Conservation (phyloP, 2,888 invertebrate species). For the Epistrophe eligans region DNA sequence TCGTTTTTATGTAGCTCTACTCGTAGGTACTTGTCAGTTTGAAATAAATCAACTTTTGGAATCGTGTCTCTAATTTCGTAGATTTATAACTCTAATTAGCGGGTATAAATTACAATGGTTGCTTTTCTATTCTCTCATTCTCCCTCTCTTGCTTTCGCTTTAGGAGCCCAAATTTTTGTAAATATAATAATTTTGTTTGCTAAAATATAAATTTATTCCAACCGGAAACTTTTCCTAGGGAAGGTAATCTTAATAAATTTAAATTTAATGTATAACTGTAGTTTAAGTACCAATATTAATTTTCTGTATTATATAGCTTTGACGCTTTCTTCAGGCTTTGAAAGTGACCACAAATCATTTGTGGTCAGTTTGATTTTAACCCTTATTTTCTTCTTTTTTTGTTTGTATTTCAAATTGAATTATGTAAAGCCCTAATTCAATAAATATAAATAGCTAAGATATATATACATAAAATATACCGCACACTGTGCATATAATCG, state of each 20-base stretch:
- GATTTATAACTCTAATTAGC: constrained; percentile 64
- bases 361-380: neutral
- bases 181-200: neutral
- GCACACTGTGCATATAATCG: neutral
- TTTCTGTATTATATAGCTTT: neutral
- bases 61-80: constrained; percentile 60
- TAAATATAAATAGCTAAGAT: neutral
- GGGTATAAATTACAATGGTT: constrained; percentile 53
- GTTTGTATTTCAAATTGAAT: neutral
- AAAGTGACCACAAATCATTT: neutral
- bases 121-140: neutral
- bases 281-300: neutral
- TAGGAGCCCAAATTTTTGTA: neutral
- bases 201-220: neutral
- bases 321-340: neutral
- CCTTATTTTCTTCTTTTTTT: neutral
- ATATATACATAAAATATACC: neutral
- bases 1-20: neutral
- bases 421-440: neutral
- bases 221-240: constrained; percentile 3
- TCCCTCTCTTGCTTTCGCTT: no score
- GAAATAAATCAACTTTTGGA: constrained; percentile 52
- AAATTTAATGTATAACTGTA: neutral
- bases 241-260: neutral
- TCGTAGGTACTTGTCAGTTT: neutral